Conservation (phyloP, 2,888 invertebrate species). For the Macrophya alboannulata region DNA sequence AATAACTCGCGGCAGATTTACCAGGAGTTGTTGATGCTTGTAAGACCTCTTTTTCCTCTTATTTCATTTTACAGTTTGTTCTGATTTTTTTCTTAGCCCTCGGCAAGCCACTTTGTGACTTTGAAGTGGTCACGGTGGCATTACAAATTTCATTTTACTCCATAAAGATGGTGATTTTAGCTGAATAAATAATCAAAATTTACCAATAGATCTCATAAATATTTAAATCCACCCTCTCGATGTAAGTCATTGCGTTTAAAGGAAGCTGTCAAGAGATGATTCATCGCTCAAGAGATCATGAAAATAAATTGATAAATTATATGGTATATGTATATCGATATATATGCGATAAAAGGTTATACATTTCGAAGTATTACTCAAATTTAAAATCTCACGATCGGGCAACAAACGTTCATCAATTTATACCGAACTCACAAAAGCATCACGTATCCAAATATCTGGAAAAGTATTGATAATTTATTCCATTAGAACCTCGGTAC, state of each 20-base stretch:
- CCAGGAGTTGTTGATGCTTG: neutral
- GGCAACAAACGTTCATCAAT: neutral
- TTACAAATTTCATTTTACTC: constrained; percentile 9
- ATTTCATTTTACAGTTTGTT: neutral
- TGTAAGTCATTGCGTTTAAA: neutral
- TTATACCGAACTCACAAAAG: neutral
- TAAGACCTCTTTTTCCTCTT: neutral
- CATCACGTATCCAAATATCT: neutral
- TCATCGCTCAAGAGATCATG: neutral
- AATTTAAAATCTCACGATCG: neutral
- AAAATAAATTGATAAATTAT: neutral
- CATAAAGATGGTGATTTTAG: neutral
- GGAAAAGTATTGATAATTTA: constrained; percentile 1
- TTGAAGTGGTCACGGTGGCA: neutral
- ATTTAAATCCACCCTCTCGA: neutral
- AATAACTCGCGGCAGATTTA: neutral
- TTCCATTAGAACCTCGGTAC: neutral
- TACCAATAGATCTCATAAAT: constrained; percentile 4
- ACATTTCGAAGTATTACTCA: neutral
- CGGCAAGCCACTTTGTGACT: neutral
- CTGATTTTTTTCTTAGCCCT: neutral
- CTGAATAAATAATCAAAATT: constrained; percentile 20
- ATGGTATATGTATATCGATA: too few relatives aligned
- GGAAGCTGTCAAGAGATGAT: neutral
- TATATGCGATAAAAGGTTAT: neutral